These are phyloP conservation scores for Phalacrocorax pelagicus DNA, from an alignment of 2,113 vertebrate species.

Conservation along the genomic window DNA sequence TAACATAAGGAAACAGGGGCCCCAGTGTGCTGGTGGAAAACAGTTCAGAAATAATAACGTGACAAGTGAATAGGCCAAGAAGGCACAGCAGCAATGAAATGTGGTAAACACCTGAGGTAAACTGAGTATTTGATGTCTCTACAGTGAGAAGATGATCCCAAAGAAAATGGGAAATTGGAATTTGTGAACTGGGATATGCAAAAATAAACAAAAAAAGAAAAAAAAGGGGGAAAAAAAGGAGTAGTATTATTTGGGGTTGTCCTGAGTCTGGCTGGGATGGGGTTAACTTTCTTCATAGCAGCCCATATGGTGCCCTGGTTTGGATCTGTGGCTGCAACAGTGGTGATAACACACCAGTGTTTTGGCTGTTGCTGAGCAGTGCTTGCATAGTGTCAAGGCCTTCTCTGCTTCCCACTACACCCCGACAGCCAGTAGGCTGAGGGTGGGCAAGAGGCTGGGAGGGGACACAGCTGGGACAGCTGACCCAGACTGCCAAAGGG, in stretches of 20 bases:
- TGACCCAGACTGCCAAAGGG: not conserved
- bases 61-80: not conserved
- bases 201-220: not conserved
- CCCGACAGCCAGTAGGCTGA: not conserved
- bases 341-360: not conserved
- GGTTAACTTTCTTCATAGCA: not conserved
- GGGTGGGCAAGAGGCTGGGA: not conserved
- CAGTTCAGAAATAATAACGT: not conserved
- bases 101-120: not conserved
- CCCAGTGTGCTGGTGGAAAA: not conserved
- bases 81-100: not conserved
- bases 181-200: not conserved
- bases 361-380: not conserved
- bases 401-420: not conserved
- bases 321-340: not conserved
- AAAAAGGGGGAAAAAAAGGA: not conserved
- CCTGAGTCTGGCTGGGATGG: not conserved
- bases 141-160: not conserved
- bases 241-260: not conserved
- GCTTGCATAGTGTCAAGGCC: not conserved
- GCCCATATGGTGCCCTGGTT: fast-evolving
- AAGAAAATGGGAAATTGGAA: not conserved
- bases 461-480: not conserved
- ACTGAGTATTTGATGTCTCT: fast-evolving
- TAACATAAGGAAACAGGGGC: not conserved